phyloP scores from a whole-genome alignment of 1,140 invertebrate genomes.

The Drosophila tsacasi region DNA sequence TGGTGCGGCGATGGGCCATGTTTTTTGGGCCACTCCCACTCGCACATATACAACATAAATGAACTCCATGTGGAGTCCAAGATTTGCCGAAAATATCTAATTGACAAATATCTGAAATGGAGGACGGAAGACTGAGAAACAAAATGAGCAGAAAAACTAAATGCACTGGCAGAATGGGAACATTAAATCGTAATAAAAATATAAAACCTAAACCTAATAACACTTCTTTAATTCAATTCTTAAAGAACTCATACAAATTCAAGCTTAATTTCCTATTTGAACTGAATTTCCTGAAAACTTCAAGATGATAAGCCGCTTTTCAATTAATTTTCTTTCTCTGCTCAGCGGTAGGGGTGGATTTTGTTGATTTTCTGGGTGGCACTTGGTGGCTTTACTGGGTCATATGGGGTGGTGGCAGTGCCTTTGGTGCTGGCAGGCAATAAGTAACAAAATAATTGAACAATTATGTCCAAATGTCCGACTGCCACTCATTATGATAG shows the following conservation, averaged over 20 bases:
- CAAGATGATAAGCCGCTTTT: not conserved
- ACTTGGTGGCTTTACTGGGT: constrained; percentile 4
- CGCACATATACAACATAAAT: constrained; percentile 18
- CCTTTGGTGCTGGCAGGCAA: constrained; percentile 40
- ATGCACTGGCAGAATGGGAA: constrained; percentile 9
- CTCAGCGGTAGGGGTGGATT: not conserved
- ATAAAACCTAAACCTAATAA: not conserved
- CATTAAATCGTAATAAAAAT: not conserved
- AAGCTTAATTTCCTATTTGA: too few species aligned
- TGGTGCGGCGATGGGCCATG: constrained; percentile 23
- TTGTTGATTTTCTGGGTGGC: not conserved
- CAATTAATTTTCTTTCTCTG: constrained; percentile 19
- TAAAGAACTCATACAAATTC: not conserved
- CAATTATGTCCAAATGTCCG: constrained; percentile 85
- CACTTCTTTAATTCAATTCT: not conserved
- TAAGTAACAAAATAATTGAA: constrained; percentile 85
- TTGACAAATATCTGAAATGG: constrained; percentile 58
- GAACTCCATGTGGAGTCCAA: constrained; percentile 16
- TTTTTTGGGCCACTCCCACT: constrained; percentile 18
- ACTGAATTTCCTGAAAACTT: not conserved
- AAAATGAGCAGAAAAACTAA: constrained; percentile 32
- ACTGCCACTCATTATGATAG: constrained; percentile 84
- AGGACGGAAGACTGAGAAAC: constrained; percentile 33
- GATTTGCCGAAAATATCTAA: constrained; percentile 55
- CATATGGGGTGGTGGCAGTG: not conserved